phyloP scores from a whole-genome alignment of 2,888 invertebrate species.

The Tribolium freemani region DNA sequence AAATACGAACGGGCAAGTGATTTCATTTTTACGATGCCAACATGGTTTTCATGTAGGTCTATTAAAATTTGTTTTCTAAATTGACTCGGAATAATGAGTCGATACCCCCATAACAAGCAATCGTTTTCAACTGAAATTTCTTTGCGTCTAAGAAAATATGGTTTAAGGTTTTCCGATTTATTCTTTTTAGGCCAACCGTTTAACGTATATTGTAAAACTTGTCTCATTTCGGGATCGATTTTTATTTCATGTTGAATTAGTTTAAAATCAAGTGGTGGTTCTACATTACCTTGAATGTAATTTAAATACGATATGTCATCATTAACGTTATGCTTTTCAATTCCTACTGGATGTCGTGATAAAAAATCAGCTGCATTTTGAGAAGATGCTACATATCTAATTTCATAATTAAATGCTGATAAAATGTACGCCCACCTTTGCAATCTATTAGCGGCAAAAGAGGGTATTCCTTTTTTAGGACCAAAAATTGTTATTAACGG shows the following conservation, averaged over 20 bases:
- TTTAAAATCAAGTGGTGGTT: too few relatives aligned
- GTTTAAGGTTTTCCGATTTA: background rate
- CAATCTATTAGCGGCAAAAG: slow-evolving; percentile 34
- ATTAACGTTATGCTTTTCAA: too few relatives aligned
- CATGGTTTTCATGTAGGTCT: slow-evolving; percentile 2
- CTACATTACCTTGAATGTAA: too few relatives aligned
- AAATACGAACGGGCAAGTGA: background rate
- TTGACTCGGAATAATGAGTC: background rate
- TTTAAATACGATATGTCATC: too few relatives aligned
- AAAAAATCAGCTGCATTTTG: slow-evolving; percentile 1
- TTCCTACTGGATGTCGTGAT: too few relatives aligned
- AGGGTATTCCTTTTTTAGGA: slow-evolving; percentile 35
- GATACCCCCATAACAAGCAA: slow-evolving; percentile 1
- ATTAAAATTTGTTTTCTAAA: background rate
- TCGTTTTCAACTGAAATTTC: slow-evolving; percentile 7
- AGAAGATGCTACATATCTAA: slow-evolving; percentile 26
- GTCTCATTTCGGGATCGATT: too few relatives aligned
- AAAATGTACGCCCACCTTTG: slow-evolving; percentile 39
- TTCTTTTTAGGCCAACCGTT: slow-evolving; percentile 2
- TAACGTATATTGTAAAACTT: background rate
- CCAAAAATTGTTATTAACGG: slow-evolving; percentile 32
- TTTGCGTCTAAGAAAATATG: background rate
- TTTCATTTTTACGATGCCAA: slow-evolving; percentile 11
- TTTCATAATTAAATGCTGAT: slow-evolving; percentile 32
- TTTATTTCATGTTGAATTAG: too few relatives aligned